Evolutionary conservation across 2,888 invertebrate species (phyloP), one percentile per base, ranked within the genome.

Genomic region (Tanypteryx hageni): DNA sequence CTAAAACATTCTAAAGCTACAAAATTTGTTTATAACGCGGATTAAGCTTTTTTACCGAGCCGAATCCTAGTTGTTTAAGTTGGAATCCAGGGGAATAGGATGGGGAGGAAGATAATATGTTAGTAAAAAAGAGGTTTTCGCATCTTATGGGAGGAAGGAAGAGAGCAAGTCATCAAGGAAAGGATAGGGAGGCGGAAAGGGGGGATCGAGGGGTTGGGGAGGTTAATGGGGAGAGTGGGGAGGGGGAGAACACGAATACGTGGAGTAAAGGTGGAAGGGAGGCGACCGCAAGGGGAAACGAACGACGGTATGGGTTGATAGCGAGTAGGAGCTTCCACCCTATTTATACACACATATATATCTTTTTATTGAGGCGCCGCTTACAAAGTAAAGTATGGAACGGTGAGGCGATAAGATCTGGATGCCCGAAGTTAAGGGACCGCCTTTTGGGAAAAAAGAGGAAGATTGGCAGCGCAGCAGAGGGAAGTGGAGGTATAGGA

Each of bases 321-420:
- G 83, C 83, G 83, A 83, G 56, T 44, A 44, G 85, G n/a, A 22
- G 9, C 31, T 31, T 11, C 31, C 86, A 58, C 61, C 56, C 56
- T 83, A 86, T 86, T 61, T 61, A 86, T 86, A 86, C 61, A 61
- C 61, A 27, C 59, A 59, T 22, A 59, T 64, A 86, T 86, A 86
- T 86, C 86, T 61, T 86, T 86, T 86, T 86, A 86, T 86, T 86
- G 86, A 61, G 86, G 86, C 86, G 86, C 59, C 86, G 27, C 61
- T 58, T 86, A 22, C 86, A 22, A 61, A 27, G 57, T 61, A 86
- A 86, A 86, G 86, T 86, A 61, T 86, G 86, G 86, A 86, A 86
- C 86, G 61, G 86, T 61, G 61, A 86, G 86, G 86, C 27, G 86
- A 86, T 86, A 86, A 86, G 61, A 86, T 86, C 86, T 27, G 56